Base-by-base conservation (phyloP, 1,140 invertebrate species). In the Drosophila burlai region DNA sequence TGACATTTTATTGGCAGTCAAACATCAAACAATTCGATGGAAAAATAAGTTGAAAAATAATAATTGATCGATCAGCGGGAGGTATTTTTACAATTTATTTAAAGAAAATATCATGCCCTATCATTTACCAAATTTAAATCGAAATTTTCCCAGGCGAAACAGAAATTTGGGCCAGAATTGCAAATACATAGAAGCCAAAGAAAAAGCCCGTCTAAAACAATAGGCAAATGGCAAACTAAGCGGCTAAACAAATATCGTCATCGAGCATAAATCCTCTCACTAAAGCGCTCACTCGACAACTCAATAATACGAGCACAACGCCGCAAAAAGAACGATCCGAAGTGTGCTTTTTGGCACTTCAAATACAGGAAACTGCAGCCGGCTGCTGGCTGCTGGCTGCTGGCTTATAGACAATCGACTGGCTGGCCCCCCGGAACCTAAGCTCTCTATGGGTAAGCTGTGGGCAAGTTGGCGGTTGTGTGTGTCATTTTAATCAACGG, bases 291-390 rank as follows among this genome's bases (percentile, higher is more conserved):
- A 84, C 71, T 83, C 80, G 71, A 79, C 80, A 86, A 61, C 75
- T 60, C 78, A 73, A 71, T 50, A 85, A 81, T 81, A 84, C 59
- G 46, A 68, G 55, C 43, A 74, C 42, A 62, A 59, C 13, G 7
- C 34, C 45, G 21, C 54, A 26, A 16, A 68, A 73, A 71, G 24
- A 16, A 68, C 49, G 49, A 57, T 42, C 49, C 69, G 60, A 89
- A 75, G 84, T 89, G 84, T 50, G 84, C 81, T 89, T 89, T 89
- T 89, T 89, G 84, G 85, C 84, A 89, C 84, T 89, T 89, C 77
- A 89, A 68, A 80, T 68, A 83, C 72, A 66, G 62, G 59, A 57
- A 76, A 77, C 65, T 77, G 81, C 84, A 81, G 68, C 54, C 77
- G 65, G 81, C 26, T 49, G 45, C 18, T 10, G 7, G n/a, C 26